Conservation (phyloP, 2,113 vertebrate genomes). For the Egretta garzetta region DNA sequence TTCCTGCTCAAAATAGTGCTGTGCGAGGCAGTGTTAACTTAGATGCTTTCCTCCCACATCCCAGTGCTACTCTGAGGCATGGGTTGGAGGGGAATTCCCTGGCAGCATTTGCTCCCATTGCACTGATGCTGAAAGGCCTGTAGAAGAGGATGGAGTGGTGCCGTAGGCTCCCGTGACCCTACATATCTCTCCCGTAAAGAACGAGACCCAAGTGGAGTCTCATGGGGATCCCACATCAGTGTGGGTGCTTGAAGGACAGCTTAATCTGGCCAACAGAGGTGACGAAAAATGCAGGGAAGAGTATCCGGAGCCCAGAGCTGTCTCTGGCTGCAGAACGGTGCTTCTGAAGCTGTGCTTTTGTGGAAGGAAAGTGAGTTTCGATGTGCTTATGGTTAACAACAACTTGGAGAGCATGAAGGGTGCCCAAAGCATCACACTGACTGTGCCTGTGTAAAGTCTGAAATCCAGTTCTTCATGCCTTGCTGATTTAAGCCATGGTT, state of each 20-base stretch:
- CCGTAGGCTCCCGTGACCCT: rapidly evolving
- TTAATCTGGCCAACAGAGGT: not conserved
- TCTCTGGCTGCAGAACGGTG: not conserved
- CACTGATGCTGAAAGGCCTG: not conserved
- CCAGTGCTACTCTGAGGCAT: not conserved
- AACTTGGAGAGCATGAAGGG: not conserved
- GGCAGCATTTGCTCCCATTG: not conserved
- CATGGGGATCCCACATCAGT: not conserved
- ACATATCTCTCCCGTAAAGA: not conserved
- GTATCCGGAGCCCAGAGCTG: too few relatives aligned
- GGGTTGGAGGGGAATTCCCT: slow-evolving; percentile 23
- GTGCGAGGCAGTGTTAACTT: not conserved
- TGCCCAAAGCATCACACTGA: not conserved
- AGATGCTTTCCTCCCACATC: not conserved
- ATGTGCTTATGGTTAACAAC: not conserved
- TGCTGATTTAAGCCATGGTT: not conserved
- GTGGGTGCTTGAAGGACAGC: not conserved
- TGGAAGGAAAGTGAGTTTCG: not conserved
- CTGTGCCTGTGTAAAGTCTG: not conserved
- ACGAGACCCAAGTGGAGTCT: not conserved
- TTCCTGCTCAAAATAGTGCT: slow-evolving; percentile 19
- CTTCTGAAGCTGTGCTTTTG: not conserved
- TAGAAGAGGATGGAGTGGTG: not conserved
- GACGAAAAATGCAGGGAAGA: not conserved
- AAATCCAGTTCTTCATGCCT: not conserved